These are phyloP conservation scores for Rhagonycha fulva DNA, from an alignment of 2,888 invertebrate genomes.

Conservation along the genomic window DNA sequence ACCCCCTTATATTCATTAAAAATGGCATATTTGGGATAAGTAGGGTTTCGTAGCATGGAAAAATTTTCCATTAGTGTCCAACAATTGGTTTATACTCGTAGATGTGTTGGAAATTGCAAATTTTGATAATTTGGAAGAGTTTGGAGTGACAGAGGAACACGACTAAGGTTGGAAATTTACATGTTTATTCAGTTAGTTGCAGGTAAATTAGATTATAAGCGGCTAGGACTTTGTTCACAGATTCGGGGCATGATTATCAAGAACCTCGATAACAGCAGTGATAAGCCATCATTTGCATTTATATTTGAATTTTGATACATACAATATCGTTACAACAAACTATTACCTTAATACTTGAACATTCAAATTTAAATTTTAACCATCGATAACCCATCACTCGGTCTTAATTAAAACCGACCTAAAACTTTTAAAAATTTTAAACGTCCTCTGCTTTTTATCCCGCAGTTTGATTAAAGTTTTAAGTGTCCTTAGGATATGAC, in stretches of 20 bases:
- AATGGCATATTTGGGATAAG: not conserved
- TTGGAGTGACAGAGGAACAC: conserved; percentile 22
- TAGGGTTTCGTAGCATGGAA: not conserved
- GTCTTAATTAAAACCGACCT: not conserved
- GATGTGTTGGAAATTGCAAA: conserved; percentile 23
- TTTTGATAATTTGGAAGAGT: conserved; percentile 29
- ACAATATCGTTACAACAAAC: conserved; percentile 44
- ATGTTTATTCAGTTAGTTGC: conserved; percentile 52
- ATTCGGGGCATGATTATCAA: conserved; percentile 46
- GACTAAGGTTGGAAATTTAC: conserved; percentile 43
- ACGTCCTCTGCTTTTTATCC: conserved; percentile 5
- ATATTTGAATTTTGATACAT: conserved; percentile 51
- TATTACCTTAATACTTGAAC: conserved; percentile 14
- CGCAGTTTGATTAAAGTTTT: not conserved
- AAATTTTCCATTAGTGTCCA: not conserved
- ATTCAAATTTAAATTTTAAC: not conserved
- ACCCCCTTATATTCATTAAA: not conserved
- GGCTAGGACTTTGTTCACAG: conserved; percentile 49
- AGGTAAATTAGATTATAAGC: conserved; percentile 53
- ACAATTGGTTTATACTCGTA: conserved; percentile 23
- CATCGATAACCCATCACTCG: not conserved
- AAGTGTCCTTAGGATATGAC: not conserved
- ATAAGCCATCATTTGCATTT: conserved; percentile 51
- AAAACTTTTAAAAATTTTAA: not conserved
- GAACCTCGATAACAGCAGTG: conserved; percentile 45